A percentile compares a stretch with the other conserved stretches of the same genome.
Conservation (phyloP, 2,797 vertebrate genomes). For the Crax fasciolata region DNA sequence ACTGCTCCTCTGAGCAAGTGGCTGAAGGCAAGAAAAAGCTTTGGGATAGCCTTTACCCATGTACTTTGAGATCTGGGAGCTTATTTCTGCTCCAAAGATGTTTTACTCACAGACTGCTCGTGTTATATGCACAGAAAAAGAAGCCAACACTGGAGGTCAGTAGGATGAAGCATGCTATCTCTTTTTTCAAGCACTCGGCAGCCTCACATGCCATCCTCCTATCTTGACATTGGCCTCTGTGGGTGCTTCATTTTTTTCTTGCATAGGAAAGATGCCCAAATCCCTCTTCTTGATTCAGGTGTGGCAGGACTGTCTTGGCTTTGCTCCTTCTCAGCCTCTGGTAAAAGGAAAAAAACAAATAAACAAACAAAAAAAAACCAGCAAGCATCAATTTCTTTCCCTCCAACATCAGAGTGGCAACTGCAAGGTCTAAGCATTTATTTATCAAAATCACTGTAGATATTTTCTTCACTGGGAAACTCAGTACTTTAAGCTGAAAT, state of each 20-base stretch:
- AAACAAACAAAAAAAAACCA: background rate
- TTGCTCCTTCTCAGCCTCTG: background rate
- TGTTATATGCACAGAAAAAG: background rate
- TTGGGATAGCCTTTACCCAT: fast-evolving
- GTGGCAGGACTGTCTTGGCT: background rate
- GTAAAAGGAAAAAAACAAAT: background rate
- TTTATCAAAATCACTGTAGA: conserved; percentile 66
- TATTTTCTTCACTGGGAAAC: conserved; percentile 44
- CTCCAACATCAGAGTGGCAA: conserved; percentile 8
- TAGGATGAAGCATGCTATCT: background rate
- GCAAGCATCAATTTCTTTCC: background rate
- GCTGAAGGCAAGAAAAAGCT: background rate
- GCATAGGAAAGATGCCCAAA: background rate
- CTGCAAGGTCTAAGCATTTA: conserved; percentile 61
- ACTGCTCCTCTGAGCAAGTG: background rate
- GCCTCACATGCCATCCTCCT: background rate
- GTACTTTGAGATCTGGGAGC: background rate
- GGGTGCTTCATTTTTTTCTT: background rate
- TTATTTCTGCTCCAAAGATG: background rate
- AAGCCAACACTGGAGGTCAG: background rate
- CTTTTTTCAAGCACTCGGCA: background rate
- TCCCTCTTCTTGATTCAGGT: background rate
- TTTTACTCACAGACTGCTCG: background rate
- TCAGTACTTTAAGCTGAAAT: conserved; percentile 54
- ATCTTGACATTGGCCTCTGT: background rate